These are phyloP conservation scores for Rhinichthys osculus DNA, from an alignment of 2,797 vertebrate species.

Conservation along the genomic window DNA sequence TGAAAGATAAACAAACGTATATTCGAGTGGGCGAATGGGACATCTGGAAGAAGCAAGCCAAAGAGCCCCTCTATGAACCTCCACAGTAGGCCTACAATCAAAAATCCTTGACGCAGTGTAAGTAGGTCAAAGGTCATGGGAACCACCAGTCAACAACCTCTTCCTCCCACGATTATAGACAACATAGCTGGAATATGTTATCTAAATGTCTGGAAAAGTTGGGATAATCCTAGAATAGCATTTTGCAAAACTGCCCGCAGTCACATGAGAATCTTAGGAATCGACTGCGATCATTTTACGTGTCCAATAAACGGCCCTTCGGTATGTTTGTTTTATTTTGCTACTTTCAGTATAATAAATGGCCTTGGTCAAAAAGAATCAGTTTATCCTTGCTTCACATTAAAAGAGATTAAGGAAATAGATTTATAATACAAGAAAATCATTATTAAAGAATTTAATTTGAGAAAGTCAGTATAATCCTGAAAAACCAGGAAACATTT, in stretches of 20 bases:
- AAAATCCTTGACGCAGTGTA: conserved; percentile 47
- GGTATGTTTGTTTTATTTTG: background rate
- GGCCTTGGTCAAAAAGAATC: background rate
- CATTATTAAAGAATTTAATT: background rate
- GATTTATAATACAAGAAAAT: background rate
- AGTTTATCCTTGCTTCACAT: background rate
- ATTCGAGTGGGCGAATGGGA: conserved; percentile 23
- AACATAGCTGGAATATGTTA: conserved; percentile 44
- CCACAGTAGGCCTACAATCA: conserved; percentile 28
- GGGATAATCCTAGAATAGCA: background rate
- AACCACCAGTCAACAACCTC: conserved; percentile 62
- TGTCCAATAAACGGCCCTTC: background rate
- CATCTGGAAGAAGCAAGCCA: conserved; percentile 44
- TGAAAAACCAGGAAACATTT: background rate
- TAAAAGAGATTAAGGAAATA: conserved; percentile 5
- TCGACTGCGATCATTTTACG: background rate
- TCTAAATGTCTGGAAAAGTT: conserved; percentile 21
- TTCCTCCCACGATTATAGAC: conserved; percentile 47
- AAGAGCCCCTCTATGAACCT: conserved; percentile 40
- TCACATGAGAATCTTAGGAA: conserved; percentile 22
- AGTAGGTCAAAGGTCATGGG: conserved; percentile 76
- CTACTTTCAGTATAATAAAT: conserved; percentile 4
- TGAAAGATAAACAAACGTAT: conserved; percentile 23
- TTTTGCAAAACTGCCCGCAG: conserved; percentile 11
- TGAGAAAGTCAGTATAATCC: background rate